These are phyloP conservation scores for Chlorodrepanis virens DNA, from an alignment of 2,113 vertebrate species.

Conservation along the genomic window DNA sequence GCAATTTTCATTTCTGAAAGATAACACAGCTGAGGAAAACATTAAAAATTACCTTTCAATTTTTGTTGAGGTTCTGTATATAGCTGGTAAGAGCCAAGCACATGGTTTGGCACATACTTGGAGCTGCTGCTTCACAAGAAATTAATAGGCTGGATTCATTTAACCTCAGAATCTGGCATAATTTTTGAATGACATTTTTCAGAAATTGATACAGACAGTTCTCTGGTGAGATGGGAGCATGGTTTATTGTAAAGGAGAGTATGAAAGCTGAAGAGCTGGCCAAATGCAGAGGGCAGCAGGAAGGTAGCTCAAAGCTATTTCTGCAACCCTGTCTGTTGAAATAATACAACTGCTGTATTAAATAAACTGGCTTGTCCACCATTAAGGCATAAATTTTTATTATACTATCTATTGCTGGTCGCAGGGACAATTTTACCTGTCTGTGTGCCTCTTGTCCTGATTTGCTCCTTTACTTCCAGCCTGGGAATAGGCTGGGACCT, in stretches of 20 bases:
- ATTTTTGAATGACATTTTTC: neutral
- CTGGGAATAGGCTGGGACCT: neutral
- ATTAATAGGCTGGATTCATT: neutral
- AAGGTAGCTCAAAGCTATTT: neutral
- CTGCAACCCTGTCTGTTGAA: neutral
- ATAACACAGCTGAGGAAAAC: neutral
- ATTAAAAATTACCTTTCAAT: neutral
- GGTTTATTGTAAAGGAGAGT: neutral
- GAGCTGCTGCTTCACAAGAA: neutral
- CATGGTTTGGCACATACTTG: neutral
- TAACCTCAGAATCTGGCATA: neutral
- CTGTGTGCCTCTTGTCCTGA: neutral
- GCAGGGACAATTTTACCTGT: neutral
- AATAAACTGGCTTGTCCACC: neutral
- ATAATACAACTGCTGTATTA: neutral
- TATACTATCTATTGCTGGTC: neutral
- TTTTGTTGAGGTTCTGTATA: neutral
- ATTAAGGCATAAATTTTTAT: neutral
- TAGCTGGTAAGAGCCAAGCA: neutral
- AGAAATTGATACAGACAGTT: neutral
- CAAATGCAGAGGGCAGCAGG: neutral
- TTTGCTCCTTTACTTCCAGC: neutral
- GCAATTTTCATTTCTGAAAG: neutral
- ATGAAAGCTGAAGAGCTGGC: neutral
- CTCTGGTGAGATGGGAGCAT: neutral